Base-by-base conservation (phyloP, 1,140 invertebrate genomes). In the roundworm (Caenorhabditis elegans) region DNA sequence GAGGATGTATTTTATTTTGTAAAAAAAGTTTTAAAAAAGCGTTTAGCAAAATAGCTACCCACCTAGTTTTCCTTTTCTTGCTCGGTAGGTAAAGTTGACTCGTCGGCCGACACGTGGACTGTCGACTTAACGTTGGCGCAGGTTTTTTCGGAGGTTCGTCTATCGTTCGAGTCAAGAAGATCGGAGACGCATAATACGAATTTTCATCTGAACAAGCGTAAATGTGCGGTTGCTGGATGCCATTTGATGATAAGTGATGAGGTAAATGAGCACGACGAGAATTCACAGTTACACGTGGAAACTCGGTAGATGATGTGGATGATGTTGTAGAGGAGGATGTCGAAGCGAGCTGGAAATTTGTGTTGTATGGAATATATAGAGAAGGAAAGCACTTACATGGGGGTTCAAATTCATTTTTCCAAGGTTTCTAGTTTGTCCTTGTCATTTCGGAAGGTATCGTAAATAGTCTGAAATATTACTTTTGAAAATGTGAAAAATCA, bases 31-130 rank as follows among this genome's bases (percentile, higher is more conserved):
- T n/a, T n/a, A n/a, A n/a, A n/a, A n/a, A n/a, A n/a, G n/a, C n/a
- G n/a, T n/a, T n/a, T n/a, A n/a, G n/a, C n/a, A n/a, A n/a, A n/a
- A n/a, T n/a, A n/a, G n/a, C n/a, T n/a, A 78, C 75, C 76, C 76
- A 82, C 75, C 48, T 60, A 49, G 24, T 82, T 47, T 60, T 51
- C 75, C 76, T 43, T 36, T 82, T 81, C 36, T 76, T 81, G 13
- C 70, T 82, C 76, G 81, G 81, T 26, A 82, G 28, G 39, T 82
- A 82, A 3, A 82, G 28, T 15, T 51, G 82, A 39, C 76, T 78
- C 4, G 81, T 78, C 11, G 81, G 81, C n/a, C 81, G 48, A 78
- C 75, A 82, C n/a, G 81, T 78, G 8, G 81, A 82, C 17, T 82
- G 75, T 36, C 81, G 48, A 22, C 75, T 78, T 17, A 82, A 26